Conservation (phyloP, 2,888 invertebrate species). For the Calameuta pallipes region DNA sequence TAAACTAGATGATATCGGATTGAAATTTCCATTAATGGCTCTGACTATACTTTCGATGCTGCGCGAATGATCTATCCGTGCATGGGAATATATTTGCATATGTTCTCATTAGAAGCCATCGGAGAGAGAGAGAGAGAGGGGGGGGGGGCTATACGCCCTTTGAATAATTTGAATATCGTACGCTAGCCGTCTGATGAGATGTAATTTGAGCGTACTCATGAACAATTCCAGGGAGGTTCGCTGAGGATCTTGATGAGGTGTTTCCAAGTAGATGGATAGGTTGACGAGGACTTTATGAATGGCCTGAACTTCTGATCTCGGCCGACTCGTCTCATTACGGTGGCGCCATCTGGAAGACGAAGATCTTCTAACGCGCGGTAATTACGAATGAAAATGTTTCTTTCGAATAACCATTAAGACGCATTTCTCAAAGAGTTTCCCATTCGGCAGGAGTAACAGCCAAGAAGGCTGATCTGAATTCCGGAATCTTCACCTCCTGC, state of each 20-base stretch:
- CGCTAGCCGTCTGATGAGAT: conserved; percentile 57
- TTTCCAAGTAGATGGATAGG: conserved; percentile 40
- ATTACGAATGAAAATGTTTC: neutral
- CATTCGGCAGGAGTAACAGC: neutral
- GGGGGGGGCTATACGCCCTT: neutral
- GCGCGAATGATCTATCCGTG: neutral
- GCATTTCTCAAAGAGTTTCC: neutral
- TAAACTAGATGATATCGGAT: neutral
- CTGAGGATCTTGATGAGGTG: conserved; percentile 52
- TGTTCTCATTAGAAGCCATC: conserved; percentile 54
- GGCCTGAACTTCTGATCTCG: conserved; percentile 14
- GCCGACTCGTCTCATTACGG: neutral
- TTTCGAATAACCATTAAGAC: neutral
- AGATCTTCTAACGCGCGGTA: neutral
- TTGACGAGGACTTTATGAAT: conserved; percentile 39
- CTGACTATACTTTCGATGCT: neutral
- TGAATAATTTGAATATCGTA: conserved; percentile 62
- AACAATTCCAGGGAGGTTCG: conserved; percentile 36
- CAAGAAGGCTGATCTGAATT: neutral
- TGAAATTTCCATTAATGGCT: neutral
- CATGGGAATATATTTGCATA: conserved; percentile 49
- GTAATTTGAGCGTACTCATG: conserved; percentile 49
- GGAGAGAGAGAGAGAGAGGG: conserved; percentile 16
- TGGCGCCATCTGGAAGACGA: neutral
- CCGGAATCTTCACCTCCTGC: neutral